phyloP scores from a whole-genome alignment of 1,140 invertebrate species.

The Daktulosphaira vitifoliae region DNA sequence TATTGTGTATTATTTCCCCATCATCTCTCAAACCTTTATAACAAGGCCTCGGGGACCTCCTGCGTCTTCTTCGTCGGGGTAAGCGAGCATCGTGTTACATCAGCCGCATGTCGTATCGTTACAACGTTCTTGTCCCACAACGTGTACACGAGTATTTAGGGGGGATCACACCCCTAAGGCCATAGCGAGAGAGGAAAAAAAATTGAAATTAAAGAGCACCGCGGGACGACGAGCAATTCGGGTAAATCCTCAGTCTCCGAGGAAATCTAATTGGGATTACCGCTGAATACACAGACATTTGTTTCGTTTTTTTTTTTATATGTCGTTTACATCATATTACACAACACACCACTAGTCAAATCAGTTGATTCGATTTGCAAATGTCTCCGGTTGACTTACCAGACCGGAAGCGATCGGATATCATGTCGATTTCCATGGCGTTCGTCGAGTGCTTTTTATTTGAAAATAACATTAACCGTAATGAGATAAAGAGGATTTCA shows the following conservation, averaged over 20 bases:
- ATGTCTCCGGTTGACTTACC: not conserved
- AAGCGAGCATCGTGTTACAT: conserved; percentile 9
- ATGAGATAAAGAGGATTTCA: too few relatives aligned
- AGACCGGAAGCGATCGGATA: not conserved
- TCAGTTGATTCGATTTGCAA: not conserved
- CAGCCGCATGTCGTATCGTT: not conserved
- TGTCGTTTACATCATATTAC: not conserved
- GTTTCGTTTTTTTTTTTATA: too few relatives aligned
- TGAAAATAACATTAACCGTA: too few relatives aligned
- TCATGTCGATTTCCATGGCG: too few relatives aligned
- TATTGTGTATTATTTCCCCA: conserved; percentile 12
- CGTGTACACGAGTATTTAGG: not conserved
- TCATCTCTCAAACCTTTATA: conserved; percentile 7
- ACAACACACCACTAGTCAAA: not conserved
- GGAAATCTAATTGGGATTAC: conserved; percentile 12
- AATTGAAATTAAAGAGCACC: conserved; percentile 3
- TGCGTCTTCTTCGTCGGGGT: conserved; percentile 2
- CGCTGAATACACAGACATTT: too few relatives aligned
- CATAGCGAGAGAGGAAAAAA: conserved; percentile 9
- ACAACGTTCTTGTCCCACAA: too few relatives aligned
- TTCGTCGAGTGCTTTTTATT: too few relatives aligned
- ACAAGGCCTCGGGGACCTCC: conserved; percentile 28
- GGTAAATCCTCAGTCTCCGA: not conserved
- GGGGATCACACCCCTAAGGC: not conserved
- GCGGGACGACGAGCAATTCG: not conserved